These are phyloP conservation scores for Peromyscus eremicus DNA, from an alignment of 2,797 vertebrate species.

Conservation along the genomic window DNA sequence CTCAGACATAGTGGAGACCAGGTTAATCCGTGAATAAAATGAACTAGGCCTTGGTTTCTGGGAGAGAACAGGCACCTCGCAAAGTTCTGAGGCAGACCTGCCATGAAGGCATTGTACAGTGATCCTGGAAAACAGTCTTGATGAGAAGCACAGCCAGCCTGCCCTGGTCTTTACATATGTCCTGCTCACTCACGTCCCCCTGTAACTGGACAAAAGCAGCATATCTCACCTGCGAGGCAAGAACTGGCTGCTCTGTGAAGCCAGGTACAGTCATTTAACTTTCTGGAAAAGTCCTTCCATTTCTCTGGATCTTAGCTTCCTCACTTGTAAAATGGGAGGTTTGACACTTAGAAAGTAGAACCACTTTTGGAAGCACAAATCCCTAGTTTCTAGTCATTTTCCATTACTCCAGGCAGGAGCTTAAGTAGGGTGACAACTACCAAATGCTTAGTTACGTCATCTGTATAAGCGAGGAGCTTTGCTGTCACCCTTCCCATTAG, in stretches of 20 bases:
- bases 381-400: conserved; percentile 26
- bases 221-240: not conserved
- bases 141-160: not conserved
- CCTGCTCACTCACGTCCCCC: conserved; percentile 15
- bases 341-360: not conserved
- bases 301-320: conserved; percentile 39
- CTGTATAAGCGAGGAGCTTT: not conserved
- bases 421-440: not conserved
- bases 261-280: not conserved
- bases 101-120: not conserved
- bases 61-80: not conserved
- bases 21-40: not conserved
- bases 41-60: conserved; percentile 36
- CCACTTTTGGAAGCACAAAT: conserved; percentile 1
- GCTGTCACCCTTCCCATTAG: not conserved
- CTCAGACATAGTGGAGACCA: not conserved
- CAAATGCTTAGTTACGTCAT: not conserved
- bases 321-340: conserved; percentile 30
- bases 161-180: conserved; percentile 10
- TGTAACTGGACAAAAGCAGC: not conserved
- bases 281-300: not conserved
- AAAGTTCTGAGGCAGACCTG: not conserved
- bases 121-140: not conserved
- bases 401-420: not conserved
- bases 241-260: not conserved